phyloP scores from a whole-genome alignment of 2,797 vertebrate species.

The Mionectes olivaceus region DNA sequence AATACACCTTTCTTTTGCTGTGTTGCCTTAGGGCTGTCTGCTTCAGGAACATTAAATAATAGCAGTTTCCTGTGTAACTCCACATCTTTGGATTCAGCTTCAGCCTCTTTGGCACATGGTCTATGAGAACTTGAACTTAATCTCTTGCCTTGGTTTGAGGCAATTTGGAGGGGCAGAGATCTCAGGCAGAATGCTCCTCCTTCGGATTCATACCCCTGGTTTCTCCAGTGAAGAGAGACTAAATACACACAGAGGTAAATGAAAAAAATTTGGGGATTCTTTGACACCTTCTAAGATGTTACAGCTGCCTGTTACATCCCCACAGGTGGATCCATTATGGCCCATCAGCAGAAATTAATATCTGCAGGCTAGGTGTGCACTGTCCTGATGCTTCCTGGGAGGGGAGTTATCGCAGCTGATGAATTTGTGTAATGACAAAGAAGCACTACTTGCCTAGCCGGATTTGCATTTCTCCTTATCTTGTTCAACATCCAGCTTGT shows the following conservation, averaged over 20 bases:
- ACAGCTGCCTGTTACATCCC: not conserved
- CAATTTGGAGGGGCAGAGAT: not conserved
- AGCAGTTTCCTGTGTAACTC: not conserved
- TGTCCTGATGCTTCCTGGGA: not conserved
- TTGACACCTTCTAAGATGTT: not conserved
- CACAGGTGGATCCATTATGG: not conserved
- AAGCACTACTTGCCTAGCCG: not conserved
- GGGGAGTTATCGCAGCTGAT: not conserved
- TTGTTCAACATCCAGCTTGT: not conserved
- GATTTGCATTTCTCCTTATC: not conserved
- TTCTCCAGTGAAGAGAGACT: not conserved
- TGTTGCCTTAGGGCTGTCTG: not conserved
- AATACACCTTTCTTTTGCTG: not conserved
- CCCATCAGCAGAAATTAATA: not conserved
- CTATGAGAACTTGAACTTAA: slow-evolving; percentile 35
- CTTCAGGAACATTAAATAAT: not conserved
- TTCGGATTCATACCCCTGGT: not conserved
- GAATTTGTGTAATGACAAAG: not conserved
- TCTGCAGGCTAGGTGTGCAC: not conserved
- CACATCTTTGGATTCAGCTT: not conserved
- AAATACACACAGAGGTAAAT: not conserved
- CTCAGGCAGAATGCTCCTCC: not conserved
- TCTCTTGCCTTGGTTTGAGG: not conserved
- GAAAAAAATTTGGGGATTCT: not conserved
- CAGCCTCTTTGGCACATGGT: not conserved